Conservation (phyloP, 2,797 vertebrate species). For the Diglossa cyanea region DNA sequence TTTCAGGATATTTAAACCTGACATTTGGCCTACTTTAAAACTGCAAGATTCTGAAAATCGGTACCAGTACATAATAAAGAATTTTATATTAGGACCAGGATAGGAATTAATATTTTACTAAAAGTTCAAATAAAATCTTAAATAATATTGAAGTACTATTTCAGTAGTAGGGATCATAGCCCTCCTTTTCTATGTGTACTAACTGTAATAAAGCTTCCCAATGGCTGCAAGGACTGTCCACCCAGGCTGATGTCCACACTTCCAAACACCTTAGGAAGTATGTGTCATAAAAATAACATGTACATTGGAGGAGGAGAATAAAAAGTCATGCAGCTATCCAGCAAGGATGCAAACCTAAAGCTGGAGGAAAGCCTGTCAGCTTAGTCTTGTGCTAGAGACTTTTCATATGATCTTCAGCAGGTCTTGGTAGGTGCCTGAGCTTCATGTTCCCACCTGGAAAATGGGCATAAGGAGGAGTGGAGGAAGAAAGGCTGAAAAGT, state of each 20-base stretch:
- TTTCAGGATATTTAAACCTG: constrained; percentile 15
- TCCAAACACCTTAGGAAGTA: background rate
- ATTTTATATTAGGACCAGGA: constrained; percentile 14
- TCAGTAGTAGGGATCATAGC: background rate
- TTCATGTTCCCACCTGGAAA: background rate
- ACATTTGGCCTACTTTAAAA: constrained; percentile 32
- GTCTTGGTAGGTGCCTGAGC: background rate
- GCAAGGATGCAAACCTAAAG: background rate
- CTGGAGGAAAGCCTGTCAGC: background rate
- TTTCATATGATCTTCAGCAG: background rate
- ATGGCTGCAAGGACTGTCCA: background rate
- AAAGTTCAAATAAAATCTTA: constrained; percentile 36
- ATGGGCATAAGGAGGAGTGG: background rate
- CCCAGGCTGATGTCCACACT: background rate
- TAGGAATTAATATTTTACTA: constrained; percentile 41
- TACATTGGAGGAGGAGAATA: background rate
- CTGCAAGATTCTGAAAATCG: background rate
- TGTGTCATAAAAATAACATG: background rate
- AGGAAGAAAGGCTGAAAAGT: background rate
- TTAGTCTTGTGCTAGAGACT: background rate
- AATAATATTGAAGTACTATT: background rate
- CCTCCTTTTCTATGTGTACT: background rate
- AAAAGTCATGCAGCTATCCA: background rate
- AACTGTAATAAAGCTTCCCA: background rate
- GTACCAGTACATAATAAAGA: constrained; percentile 13